These are phyloP conservation scores for Brachyptera putata DNA, from an alignment of 2,888 invertebrate genomes.

Conservation along the genomic window DNA sequence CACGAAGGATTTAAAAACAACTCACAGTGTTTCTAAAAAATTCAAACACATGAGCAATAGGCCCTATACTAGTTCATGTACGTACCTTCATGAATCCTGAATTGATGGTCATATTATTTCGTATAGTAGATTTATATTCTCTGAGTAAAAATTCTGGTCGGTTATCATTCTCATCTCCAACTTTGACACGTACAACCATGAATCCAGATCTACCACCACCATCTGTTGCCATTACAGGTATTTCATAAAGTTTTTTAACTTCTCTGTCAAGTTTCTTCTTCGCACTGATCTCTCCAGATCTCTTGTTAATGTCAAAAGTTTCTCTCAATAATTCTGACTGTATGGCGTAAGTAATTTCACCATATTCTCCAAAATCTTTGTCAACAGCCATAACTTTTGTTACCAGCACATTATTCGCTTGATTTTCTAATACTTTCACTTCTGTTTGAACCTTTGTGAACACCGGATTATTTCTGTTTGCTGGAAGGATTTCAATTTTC, in stretches of 20 bases:
- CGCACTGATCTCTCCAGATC: slow-evolving; percentile 59
- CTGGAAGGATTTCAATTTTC: slow-evolving; percentile 71
- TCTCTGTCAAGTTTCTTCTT: slow-evolving; percentile 72
- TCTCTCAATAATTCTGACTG: slow-evolving; percentile 68
- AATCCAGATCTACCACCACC: slow-evolving; percentile 73
- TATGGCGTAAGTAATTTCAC: slow-evolving; percentile 68
- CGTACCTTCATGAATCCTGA: slow-evolving; percentile 56
- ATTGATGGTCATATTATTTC: slow-evolving; percentile 54
- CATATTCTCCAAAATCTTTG: slow-evolving; percentile 73
- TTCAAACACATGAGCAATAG: too few species aligned
- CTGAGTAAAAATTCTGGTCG: slow-evolving; percentile 69
- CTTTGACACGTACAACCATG: slow-evolving; percentile 70
- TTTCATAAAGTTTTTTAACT: slow-evolving; percentile 61
- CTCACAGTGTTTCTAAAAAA: too few species aligned
- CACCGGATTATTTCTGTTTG: slow-evolving; percentile 73
- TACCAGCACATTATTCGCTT: slow-evolving; percentile 61
- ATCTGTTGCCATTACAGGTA: slow-evolving; percentile 79
- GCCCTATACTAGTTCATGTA: too few species aligned
- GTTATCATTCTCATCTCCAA: slow-evolving; percentile 81
- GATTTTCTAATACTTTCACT: slow-evolving; percentile 77
- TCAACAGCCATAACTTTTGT: slow-evolving; percentile 77
- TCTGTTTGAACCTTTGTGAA: slow-evolving; percentile 76
- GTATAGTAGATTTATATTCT: slow-evolving; percentile 72
- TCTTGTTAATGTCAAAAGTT: slow-evolving; percentile 67
- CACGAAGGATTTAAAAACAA: too few species aligned